Percentiles rank a stretch among this genome's conserved stretches.
These are phyloP conservation scores for Oreochromis tanganicae DNA, from an alignment of 2,113 vertebrate genomes.

Conservation along the genomic window DNA sequence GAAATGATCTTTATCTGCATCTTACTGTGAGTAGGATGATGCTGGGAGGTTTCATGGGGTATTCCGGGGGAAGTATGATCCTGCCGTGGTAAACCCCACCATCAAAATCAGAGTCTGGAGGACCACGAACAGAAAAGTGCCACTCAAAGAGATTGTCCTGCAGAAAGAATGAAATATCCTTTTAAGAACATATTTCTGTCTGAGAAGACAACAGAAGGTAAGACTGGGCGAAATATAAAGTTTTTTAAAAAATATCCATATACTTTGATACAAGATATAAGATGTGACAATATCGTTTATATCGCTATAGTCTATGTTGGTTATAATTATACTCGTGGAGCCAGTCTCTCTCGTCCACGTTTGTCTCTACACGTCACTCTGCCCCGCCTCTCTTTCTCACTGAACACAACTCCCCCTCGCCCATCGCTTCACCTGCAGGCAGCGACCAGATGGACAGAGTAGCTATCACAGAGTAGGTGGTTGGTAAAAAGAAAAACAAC, in stretches of 20 bases:
- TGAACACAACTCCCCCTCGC: neutral
- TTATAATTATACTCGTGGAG: neutral
- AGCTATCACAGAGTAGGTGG: neutral
- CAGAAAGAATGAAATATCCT: neutral
- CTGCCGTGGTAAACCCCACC: slow-evolving; percentile 95
- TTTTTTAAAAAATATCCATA: neutral
- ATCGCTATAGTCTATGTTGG: neutral
- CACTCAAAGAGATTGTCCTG: slow-evolving; percentile 99
- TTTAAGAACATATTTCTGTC: neutral
- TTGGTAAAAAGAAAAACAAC: neutral
- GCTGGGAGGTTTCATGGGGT: slow-evolving; percentile 98
- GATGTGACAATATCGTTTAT: neutral
- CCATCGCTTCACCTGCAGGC: neutral
- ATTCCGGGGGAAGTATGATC: slow-evolving; percentile 94
- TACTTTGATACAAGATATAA: neutral
- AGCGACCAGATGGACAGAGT: neutral
- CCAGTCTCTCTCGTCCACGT: neutral
- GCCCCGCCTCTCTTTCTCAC: neutral
- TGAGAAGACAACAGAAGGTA: neutral
- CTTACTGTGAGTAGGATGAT: slow-evolving; percentile 96
- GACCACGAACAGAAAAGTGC: slow-evolving; percentile 97
- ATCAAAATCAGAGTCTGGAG: slow-evolving; percentile 96
- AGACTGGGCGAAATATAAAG: neutral
- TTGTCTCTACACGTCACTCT: neutral
- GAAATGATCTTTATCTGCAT: neutral